Conservation (phyloP, 2,113 vertebrate species). For the Pelvicachromis taeniatus region DNA sequence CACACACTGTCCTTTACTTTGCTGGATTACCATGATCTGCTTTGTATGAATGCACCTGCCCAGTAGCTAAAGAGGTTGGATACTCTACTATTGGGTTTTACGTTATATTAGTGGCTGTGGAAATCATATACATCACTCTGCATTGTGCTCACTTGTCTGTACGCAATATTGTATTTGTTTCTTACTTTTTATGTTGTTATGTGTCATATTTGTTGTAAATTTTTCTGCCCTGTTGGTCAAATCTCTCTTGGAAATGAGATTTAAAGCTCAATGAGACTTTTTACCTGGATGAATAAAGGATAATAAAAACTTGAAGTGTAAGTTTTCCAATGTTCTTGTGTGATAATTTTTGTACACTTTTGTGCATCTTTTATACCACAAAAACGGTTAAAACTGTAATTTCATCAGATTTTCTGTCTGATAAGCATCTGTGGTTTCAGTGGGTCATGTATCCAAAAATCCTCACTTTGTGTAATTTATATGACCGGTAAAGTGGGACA, state of each 20-base stretch:
- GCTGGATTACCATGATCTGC: not conserved
- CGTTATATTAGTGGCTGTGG: not conserved
- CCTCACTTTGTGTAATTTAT: not conserved
- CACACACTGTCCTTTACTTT: too few species aligned
- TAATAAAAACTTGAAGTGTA: not conserved
- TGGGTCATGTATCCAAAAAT: not conserved
- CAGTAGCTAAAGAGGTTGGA: not conserved
- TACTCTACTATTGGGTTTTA: not conserved
- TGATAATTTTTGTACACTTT: not conserved
- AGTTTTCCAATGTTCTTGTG: not conserved
- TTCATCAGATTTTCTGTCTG: not conserved
- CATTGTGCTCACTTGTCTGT: not conserved
- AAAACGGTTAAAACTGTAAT: not conserved
- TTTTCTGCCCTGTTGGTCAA: not conserved
- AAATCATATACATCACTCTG: not conserved
- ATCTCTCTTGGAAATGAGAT: not conserved
- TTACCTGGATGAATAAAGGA: not conserved
- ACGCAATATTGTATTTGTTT: not conserved
- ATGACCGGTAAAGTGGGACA: not conserved
- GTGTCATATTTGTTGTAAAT: not conserved
- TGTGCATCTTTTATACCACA: not conserved
- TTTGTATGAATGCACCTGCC: not conserved
- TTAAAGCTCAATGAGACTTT: not conserved
- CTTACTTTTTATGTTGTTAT: not conserved
- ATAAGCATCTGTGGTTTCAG: not conserved